Conservation (phyloP, 2,888 invertebrate species). For the Perizoma affinitatum region DNA sequence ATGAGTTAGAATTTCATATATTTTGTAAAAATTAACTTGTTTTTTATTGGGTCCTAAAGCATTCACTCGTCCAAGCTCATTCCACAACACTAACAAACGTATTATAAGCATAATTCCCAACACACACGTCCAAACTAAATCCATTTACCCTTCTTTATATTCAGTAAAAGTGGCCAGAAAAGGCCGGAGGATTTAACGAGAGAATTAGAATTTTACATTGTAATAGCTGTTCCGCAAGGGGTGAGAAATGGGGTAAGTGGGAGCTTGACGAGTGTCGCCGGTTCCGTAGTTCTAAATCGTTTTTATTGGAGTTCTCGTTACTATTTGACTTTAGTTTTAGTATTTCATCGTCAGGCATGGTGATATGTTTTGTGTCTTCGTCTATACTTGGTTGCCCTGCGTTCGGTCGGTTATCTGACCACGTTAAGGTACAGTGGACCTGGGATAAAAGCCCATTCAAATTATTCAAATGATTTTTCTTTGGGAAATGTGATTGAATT, state of each 20-base stretch:
- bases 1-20: too few relatives aligned
- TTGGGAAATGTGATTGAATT: too few relatives aligned
- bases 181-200: slow-evolving; percentile 61
- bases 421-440: too few relatives aligned
- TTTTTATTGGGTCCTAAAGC: not conserved
- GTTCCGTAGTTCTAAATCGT: slow-evolving; percentile 16
- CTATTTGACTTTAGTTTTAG: not conserved
- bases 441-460: too few relatives aligned
- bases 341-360: too few relatives aligned
- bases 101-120: slow-evolving; percentile 49
- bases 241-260: slow-evolving; percentile 43
- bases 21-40: too few relatives aligned
- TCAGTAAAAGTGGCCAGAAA: slow-evolving; percentile 59
- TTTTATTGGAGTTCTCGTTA: slow-evolving; percentile 3
- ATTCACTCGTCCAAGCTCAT: slow-evolving; percentile 10
- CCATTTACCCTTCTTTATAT: slow-evolving; percentile 60
- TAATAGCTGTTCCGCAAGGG: slow-evolving; percentile 33
- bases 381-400: too few relatives aligned
- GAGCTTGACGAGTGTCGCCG: slow-evolving; percentile 35
- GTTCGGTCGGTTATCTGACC: too few relatives aligned
- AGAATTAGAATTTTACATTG: slow-evolving; percentile 75
- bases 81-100: slow-evolving; percentile 22
- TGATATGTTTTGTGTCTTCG: too few relatives aligned
- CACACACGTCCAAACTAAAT: slow-evolving; percentile 54
- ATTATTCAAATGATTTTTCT: too few relatives aligned